These are phyloP conservation scores for Charina bottae DNA, from an alignment of 2,113 vertebrate species.

Conservation along the genomic window DNA sequence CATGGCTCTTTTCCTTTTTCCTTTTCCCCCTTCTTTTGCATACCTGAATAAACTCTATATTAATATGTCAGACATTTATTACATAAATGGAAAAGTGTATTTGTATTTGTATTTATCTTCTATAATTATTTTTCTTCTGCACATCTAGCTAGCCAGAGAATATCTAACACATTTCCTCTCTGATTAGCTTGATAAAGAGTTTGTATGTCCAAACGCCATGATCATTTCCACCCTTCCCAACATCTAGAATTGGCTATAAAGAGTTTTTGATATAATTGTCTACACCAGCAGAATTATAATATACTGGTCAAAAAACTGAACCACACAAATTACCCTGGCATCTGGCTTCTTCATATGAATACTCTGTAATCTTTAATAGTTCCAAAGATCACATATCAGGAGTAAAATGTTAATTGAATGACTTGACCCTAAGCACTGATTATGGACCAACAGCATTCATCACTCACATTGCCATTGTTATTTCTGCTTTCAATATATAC, in stretches of 20 bases:
- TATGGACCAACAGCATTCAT: neutral
- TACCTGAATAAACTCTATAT: neutral
- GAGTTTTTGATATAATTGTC: neutral
- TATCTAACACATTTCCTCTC: neutral
- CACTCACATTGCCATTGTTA: too few relatives aligned
- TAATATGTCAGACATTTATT: neutral
- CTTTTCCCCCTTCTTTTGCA: neutral
- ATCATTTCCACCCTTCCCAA: neutral
- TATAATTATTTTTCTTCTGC: neutral
- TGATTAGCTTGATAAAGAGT: neutral
- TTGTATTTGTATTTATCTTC: neutral
- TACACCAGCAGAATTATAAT: neutral
- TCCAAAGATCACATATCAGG: neutral
- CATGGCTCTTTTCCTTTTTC: neutral
- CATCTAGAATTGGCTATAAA: neutral
- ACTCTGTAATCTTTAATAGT: neutral
- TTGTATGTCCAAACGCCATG: neutral
- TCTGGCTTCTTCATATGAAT: neutral
- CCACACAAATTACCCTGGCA: neutral
- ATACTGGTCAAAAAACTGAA: neutral
- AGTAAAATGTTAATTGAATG: neutral
- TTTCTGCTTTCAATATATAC: too few relatives aligned
- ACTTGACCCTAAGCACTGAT: neutral
- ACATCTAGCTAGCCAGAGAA: neutral
- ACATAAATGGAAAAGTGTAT: neutral